phyloP scores from a whole-genome alignment of 2,113 vertebrate species.

The Scalopus aquaticus region DNA sequence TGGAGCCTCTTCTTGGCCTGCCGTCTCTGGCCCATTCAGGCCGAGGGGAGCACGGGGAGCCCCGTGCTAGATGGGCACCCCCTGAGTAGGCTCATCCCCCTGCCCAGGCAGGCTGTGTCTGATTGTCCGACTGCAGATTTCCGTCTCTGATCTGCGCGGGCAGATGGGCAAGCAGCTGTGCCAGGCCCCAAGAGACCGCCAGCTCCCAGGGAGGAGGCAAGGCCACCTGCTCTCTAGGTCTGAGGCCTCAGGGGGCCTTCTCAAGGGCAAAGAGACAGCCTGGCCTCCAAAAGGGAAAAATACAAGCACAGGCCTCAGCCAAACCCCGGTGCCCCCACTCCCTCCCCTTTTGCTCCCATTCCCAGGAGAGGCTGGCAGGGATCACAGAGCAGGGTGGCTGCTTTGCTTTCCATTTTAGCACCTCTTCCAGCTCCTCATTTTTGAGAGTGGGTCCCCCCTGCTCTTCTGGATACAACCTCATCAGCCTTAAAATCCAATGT shows the following conservation, averaged over 20 bases:
- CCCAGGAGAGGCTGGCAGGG: slow-evolving; percentile 21
- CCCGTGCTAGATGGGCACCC: not conserved
- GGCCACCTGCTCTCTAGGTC: slow-evolving; percentile 23
- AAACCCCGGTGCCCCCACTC: not conserved
- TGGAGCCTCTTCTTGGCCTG: not conserved
- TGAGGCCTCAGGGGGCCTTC: slow-evolving; percentile 45
- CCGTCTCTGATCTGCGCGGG: slow-evolving; percentile 48
- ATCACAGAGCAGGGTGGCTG: not conserved
- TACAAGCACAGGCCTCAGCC: slow-evolving; percentile 57
- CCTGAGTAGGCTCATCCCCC: not conserved
- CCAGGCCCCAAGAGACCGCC: slow-evolving; percentile 51
- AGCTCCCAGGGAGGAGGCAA: not conserved
- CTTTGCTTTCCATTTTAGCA: not conserved
- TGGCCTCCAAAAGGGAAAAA: slow-evolving; percentile 71
- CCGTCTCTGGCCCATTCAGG: not conserved
- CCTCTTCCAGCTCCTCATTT: not conserved
- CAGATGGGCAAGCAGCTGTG: slow-evolving; percentile 63
- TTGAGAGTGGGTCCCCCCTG: not conserved
- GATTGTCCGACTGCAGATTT: slow-evolving; percentile 36
- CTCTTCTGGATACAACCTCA: not conserved
- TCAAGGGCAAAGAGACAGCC: slow-evolving; percentile 44
- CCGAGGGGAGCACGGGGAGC: not conserved
- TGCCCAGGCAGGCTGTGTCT: slow-evolving; percentile 16
- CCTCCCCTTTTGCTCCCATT: not conserved
- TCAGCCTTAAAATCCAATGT: not conserved